These are phyloP conservation scores for Ramazzottius varieornatus DNA, from an alignment of 2,888 invertebrate genomes.

Conservation along the genomic window DNA sequence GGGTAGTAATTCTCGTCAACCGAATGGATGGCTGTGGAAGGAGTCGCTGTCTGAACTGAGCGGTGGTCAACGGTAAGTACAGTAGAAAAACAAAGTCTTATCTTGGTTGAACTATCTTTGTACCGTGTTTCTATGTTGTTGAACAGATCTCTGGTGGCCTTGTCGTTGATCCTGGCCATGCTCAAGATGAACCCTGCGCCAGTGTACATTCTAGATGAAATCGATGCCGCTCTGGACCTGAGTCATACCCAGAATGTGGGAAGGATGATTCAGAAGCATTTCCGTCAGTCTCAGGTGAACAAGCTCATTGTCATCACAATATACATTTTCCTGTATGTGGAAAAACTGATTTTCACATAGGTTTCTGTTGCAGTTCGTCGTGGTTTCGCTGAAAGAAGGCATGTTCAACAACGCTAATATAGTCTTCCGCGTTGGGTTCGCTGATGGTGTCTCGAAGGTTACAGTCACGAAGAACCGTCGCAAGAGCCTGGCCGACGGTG, in stretches of 20 bases:
- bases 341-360: background rate
- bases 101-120: background rate
- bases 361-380: conserved; percentile 49
- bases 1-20: conserved; percentile 30
- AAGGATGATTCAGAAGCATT: conserved; percentile 65
- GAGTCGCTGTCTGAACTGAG: conserved; percentile 80
- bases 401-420: conserved; percentile 99
- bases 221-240: conserved; percentile 87
- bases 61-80: conserved; percentile 56
- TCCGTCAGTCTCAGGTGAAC: conserved; percentile 51
- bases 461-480: conserved; percentile 18
- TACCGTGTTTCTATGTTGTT: background rate
- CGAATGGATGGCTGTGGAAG: conserved; percentile 42
- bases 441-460: conserved; percentile 77
- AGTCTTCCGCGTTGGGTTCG: conserved; percentile 68
- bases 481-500: no score
- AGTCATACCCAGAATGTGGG: conserved; percentile 98
- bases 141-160: conserved; percentile 50
- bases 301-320: background rate
- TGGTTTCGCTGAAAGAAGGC: conserved; percentile 91
- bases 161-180: conserved; percentile 84
- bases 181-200: conserved; percentile 89
- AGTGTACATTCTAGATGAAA: conserved; percentile 90
- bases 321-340: background rate
- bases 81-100: background rate